These are phyloP conservation scores for Bettongia penicillata DNA, from an alignment of 2,113 vertebrate genomes.

Conservation along the genomic window DNA sequence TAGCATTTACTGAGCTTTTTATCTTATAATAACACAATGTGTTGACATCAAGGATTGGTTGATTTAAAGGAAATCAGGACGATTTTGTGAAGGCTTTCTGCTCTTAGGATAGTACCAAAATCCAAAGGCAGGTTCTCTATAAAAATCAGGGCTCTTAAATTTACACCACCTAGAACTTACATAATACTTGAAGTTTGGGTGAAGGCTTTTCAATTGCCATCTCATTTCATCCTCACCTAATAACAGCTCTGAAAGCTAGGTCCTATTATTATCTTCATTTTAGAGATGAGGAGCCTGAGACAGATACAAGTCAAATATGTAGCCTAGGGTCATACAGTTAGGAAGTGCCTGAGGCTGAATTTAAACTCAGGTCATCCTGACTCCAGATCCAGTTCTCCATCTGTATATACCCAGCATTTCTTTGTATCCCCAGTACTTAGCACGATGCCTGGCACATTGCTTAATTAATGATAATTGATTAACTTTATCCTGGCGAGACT, in stretches of 20 bases:
- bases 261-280: not conserved
- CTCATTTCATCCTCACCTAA: too few species aligned
- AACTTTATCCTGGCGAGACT: not conserved
- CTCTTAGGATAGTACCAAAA: not conserved
- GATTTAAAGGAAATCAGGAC: not conserved
- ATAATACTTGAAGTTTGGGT: not conserved
- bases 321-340: too few species aligned
- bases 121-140: not conserved
- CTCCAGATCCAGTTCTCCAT: not conserved
- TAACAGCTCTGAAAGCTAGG: not conserved
- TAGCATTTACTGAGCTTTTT: not conserved
- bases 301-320: too few species aligned
- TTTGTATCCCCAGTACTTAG: not conserved
- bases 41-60: not conserved
- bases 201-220: too few species aligned
- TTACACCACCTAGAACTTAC: not conserved
- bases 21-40: not conserved
- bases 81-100: not conserved
- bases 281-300: too few species aligned
- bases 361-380: not conserved
- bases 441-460: not conserved
- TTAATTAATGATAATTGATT: not conserved
- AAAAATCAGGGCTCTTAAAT: not conserved
- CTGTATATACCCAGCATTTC: too few species aligned
- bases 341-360: too few species aligned